Conservation (phyloP, 2,113 vertebrate species). For the Actenoides hombroni region DNA sequence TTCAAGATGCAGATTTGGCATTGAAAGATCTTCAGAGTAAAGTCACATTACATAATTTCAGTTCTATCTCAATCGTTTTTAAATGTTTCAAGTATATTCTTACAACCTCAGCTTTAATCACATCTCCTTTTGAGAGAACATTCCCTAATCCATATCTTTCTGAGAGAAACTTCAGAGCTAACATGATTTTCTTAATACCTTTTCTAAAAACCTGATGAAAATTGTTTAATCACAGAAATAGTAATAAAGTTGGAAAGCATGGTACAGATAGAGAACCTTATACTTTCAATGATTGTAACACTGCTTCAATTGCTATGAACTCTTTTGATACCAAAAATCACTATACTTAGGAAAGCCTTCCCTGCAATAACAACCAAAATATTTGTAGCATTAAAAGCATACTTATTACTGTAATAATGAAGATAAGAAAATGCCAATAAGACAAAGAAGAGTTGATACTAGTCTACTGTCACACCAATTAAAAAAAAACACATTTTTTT, state of each 20-base stretch:
- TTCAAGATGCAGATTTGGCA: background rate
- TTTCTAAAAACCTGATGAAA: constrained; percentile 11
- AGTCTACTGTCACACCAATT: background rate
- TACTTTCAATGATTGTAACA: background rate
- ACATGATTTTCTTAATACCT: background rate
- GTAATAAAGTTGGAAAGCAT: background rate
- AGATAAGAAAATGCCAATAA: background rate
- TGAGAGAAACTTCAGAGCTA: background rate
- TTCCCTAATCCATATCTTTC: background rate
- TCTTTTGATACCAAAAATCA: background rate
- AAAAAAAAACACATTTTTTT: background rate
- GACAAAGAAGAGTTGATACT: background rate
- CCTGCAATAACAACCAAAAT: background rate
- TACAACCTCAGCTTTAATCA: background rate
- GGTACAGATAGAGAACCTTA: background rate
- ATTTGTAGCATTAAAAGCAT: background rate
- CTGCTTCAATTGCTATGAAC: background rate
- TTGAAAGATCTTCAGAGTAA: background rate
- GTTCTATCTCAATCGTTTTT: background rate
- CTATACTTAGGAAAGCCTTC: background rate
- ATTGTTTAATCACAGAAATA: background rate
- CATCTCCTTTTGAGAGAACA: background rate
- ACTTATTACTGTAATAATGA: background rate
- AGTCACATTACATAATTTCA: background rate
- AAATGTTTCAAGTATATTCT: background rate